phyloP scores from a whole-genome alignment of 2,888 invertebrate genomes.

The Xestia ashworthii region DNA sequence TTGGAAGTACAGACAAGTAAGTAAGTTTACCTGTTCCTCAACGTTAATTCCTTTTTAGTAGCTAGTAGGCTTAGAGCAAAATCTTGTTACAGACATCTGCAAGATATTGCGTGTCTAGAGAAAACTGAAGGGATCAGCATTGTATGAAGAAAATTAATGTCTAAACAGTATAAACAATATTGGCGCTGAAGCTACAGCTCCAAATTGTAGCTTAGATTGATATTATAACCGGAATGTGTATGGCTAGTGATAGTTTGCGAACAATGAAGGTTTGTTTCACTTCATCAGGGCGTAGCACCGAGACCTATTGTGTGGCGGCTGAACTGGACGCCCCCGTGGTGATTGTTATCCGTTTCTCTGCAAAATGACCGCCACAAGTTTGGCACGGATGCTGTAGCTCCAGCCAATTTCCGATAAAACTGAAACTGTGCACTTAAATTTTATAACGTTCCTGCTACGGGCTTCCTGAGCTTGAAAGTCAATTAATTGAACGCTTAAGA shows the following conservation, averaged over 20 bases:
- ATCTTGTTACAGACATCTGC: constrained; percentile 50
- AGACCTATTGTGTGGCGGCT: constrained; percentile 61
- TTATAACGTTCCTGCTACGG: constrained; percentile 39
- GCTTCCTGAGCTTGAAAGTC: constrained; percentile 30
- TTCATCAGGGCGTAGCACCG: constrained; percentile 52
- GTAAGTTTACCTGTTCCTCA: constrained; percentile 47
- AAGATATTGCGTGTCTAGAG: constrained; percentile 41
- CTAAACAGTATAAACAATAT: constrained; percentile 2
- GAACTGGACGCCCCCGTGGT: constrained; percentile 58
- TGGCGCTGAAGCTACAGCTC: background rate
- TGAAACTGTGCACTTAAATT: constrained; percentile 54
- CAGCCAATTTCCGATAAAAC: constrained; percentile 57
- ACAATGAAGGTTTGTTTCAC: constrained; percentile 65
- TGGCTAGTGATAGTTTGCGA: constrained; percentile 46
- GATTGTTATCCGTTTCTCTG: constrained; percentile 56
- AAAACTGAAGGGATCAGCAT: constrained; percentile 9
- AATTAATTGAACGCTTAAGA: constrained; percentile 36
- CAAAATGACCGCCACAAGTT: constrained; percentile 60
- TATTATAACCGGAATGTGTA: constrained; percentile 42
- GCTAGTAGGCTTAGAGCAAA: constrained; percentile 52
- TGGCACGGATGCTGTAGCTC: constrained; percentile 41
- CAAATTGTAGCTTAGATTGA: constrained; percentile 22
- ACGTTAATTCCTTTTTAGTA: constrained; percentile 54
- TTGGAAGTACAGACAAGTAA: constrained; percentile 28
- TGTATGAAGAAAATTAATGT: constrained; percentile 3